Base-by-base conservation (phyloP, 1,140 invertebrate species). In the Panonychus citri region DNA sequence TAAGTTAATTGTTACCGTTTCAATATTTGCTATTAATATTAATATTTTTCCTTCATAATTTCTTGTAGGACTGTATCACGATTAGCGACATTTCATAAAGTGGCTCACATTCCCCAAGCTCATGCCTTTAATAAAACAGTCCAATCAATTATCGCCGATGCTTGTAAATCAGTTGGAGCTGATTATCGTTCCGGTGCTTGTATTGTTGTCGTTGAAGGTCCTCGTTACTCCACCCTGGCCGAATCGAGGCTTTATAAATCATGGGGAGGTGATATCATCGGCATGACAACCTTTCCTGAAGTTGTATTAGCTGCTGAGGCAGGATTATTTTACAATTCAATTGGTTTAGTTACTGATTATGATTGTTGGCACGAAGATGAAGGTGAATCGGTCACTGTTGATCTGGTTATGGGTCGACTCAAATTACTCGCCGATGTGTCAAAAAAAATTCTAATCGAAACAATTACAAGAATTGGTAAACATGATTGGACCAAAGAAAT, bases 271-370 rank as follows among this genome's bases (percentile, higher is more conserved):
- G 77, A 91, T 71, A 73, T 95, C 27, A 78, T 97, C 46, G 94
- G 91, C 66, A 99, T 99, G 94, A 98, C 91, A 15, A 81, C 82
- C 34, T 83, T 86, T 34, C 94, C 94, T 2, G 94, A 99, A 74
- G 91, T 93, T 34, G 43, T 40, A 30, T 66, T 97, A 51, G 93
- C 94, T 0, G 93, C 90, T 70, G 94, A 99, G 73, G 80, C 85
- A n/a, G 91, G 91, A 0, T 67, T 99, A 55, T 78, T 84, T 51
- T 99, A 99, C 71, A 85, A 81, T 4, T 75, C 83, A 2, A 72
- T 98, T 28, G 93, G 88, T 7, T 77, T 98, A 66, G 82, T 85
- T 17, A 99, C 94, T 0, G 94, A 99, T 72, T 97, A 96, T 66
- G 94, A 98, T 70, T 95, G 89, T 64, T 98, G 94, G 93, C 70